Conservation (phyloP, 2,113 vertebrate species). For the Nematolebias whitei region DNA sequence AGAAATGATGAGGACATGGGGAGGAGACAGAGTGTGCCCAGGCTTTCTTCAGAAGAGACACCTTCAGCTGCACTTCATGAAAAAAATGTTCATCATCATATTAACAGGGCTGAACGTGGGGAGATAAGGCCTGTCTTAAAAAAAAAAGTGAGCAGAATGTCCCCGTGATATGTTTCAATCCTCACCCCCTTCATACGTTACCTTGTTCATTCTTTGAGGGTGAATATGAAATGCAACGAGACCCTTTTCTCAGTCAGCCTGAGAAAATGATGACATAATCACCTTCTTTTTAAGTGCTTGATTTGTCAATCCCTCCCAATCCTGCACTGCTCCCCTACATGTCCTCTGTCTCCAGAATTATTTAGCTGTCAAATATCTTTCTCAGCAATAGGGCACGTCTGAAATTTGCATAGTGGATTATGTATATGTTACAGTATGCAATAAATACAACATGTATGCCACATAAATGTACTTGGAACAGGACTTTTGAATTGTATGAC, state of each 20-base stretch:
- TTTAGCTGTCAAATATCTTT: conserved; percentile 44
- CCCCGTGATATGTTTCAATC: conserved; percentile 79
- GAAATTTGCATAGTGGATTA: conserved; percentile 53
- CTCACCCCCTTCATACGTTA: conserved; percentile 42
- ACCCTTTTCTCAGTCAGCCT: conserved; percentile 61
- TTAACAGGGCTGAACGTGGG: conserved; percentile 86
- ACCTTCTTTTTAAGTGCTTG: conserved; percentile 74
- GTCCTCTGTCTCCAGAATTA: conserved; percentile 31
- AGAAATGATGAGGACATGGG: conserved; percentile 81
- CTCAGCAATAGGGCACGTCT: conserved; percentile 38
- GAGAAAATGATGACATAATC: conserved; percentile 81
- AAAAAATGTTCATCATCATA: conserved; percentile 89
- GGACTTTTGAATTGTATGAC: conserved; percentile 29
- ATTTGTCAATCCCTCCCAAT: conserved; percentile 71
- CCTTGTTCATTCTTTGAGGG: conserved; percentile 70
- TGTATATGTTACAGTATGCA: conserved; percentile 33
- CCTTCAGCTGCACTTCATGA: conserved; percentile 85
- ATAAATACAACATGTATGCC: conserved; percentile 39
- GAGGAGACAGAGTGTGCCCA: conserved; percentile 73
- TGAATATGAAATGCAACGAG: conserved; percentile 73
- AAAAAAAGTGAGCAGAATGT: conserved; percentile 81
- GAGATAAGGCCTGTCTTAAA: conserved; percentile 83
- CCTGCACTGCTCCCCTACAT: conserved; percentile 9
- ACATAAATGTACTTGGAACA: conserved; percentile 41
- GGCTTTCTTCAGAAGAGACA: conserved; percentile 79